Evolutionary conservation across 2,888 invertebrate species (phyloP), one percentile per base, ranked within the genome.

Genomic region (Agriopis marginaria): DNA sequence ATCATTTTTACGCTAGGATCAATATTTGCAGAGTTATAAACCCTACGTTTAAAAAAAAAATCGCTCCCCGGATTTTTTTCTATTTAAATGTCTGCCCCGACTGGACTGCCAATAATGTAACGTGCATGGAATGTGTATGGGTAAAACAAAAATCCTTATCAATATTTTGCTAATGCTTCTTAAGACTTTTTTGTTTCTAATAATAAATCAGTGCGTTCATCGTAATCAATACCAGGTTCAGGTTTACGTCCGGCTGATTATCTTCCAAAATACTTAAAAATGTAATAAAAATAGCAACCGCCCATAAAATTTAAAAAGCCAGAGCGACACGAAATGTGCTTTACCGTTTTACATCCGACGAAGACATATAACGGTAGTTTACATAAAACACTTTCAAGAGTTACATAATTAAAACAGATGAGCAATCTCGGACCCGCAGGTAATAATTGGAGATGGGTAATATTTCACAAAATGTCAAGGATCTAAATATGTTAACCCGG

Each of bases 391-490:
- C 54, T 56, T 62, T 59, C 67, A 63, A 71, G 62, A 68, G 45
- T 64, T 71, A 53, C 62, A 53, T 71, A 77, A 73, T 74, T 68
- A 69, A 75, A 75, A 75, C 71, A 76, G 75, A 77, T 74, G 76
- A 75, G 73, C 76, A 76, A 68, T 73, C 71, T 64, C 68, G 67
- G 65, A 49, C 63, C 66, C 72, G 67, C 63, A 67, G 59, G 70
- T 70, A 55, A 60, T 63, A 70, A 73, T 73, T 67, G 74, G 71
- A 71, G 76, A 74, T 73, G 63, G 71, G 70, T 70, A 71, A 73
- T 77, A 75, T 73, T 74, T 75, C 56, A 77, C 65, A 60, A 75
- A 77, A 77, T 77, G 77, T 76, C 77, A 77, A 77, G 76, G 77
- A 76, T 75, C 66, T 68, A 44, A 61, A 71, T 69, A 58, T 66